Evolutionary conservation across 2,797 vertebrate species (phyloP).

Genomic region (Chromis chromis): DNA sequence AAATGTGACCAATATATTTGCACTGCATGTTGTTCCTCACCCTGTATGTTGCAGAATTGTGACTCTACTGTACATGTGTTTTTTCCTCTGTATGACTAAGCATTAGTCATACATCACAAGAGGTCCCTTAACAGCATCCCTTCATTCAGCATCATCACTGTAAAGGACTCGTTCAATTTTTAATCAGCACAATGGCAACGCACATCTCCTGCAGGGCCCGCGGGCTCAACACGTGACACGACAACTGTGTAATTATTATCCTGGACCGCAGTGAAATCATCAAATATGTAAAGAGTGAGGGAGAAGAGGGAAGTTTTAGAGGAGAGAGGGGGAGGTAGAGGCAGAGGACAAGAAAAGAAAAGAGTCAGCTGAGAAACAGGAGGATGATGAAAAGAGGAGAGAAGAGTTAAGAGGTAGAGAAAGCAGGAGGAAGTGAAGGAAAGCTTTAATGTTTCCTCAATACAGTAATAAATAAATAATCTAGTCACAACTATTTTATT

Average conservation of each 20-base stretch:
- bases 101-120: slow-evolving; percentile 55
- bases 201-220: slow-evolving; percentile 54
- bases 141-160: slow-evolving; percentile 55
- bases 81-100: slow-evolving; percentile 47
- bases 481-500: too few relatives aligned
- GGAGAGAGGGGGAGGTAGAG: neutral
- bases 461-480: too few relatives aligned
- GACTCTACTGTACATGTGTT: neutral
- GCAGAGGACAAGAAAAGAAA: slow-evolving; percentile 9
- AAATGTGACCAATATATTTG: too few relatives aligned
- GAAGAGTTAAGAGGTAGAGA: neutral
- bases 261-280: slow-evolving; percentile 56
- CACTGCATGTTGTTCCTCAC: neutral
- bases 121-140: slow-evolving; percentile 30
- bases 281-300: slow-evolving; percentile 71
- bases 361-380: slow-evolving; percentile 3
- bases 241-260: slow-evolving; percentile 65
- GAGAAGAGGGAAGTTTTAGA: neutral
- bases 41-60: neutral
- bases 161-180: slow-evolving; percentile 67
- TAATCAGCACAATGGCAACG: slow-evolving; percentile 55
- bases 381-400: neutral
- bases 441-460: neutral
- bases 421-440: neutral
- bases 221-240: slow-evolving; percentile 45